Base-by-base conservation (phyloP, 2,113 vertebrate genomes). In the Anarrhichthys ocellatus region DNA sequence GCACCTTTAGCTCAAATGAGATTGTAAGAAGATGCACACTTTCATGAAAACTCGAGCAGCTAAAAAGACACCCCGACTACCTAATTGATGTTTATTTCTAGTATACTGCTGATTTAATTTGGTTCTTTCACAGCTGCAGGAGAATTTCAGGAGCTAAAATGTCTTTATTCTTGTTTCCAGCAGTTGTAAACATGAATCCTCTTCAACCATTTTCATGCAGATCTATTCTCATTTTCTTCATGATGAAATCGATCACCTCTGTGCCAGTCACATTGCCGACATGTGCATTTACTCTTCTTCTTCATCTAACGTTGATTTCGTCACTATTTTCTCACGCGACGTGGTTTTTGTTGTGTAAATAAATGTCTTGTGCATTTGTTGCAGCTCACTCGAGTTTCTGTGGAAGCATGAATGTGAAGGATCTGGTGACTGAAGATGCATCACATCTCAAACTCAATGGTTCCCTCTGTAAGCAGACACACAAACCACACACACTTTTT, bases 361-460 rank as follows among this genome's bases (percentile, higher is more conserved):
- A 54, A 73, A 84, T 81, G 4, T 65, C 88, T 64, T 88, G 48
- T 93, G 27, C 91, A 38, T 92, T 20, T 88, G 67, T 96, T 97
- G 75, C 97, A 99, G 97, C 96, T 92, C 96, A 95, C 90, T 95
- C 96, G 2, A 94, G 95, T 91, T 96, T 94, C 94, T 96, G 93
- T 91, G 96, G 96, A 87, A 96, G 96, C 87, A 91, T 96, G 95
- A 96, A 96, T 81, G 95, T 96, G 77, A 95, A 92, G 86, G 96
- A 94, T 59, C 91, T 94, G 91, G 94, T 93, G 83, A 96, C 94
- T 73, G 95, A 95, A 91, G 96, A 97, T 14, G 83, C 91, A 0
- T 90, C 92, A 52, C 96, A 89, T 83, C 93, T 96, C 50, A 92
- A 85, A 61, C 92, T 95, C 64, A 96, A 94, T 64, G 96, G 97